Evolutionary conservation across 2,888 invertebrate genomes (phyloP).

Genomic region (Noctua pronuba): DNA sequence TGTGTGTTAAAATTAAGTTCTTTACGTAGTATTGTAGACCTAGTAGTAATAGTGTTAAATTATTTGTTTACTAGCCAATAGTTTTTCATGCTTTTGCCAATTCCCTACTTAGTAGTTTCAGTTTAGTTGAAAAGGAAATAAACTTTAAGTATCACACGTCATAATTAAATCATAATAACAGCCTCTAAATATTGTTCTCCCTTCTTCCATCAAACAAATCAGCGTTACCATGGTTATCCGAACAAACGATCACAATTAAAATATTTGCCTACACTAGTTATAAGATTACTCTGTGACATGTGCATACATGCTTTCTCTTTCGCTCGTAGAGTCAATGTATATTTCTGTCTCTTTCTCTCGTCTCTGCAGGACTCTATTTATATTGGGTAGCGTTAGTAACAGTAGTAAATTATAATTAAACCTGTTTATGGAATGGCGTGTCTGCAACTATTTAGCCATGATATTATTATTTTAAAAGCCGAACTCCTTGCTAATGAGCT

Average conservation of each 20-base stretch:
- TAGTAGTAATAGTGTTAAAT: no score
- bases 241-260: constrained; percentile 50
- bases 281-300: constrained; percentile 67
- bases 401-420: constrained; percentile 70
- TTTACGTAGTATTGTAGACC: not conserved
- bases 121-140: constrained; percentile 27
- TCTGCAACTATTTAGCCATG: constrained; percentile 68
- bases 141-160: not conserved
- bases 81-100: not conserved
- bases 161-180: not conserved
- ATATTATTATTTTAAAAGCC: constrained; percentile 66
- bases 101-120: not conserved
- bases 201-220: constrained; percentile 11
- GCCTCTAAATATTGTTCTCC: not conserved
- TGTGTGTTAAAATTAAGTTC: not conserved
- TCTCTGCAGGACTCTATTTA: constrained; percentile 72
- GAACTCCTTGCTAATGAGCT: constrained; percentile 64
- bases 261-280: constrained; percentile 52
- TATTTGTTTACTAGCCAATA: not conserved
- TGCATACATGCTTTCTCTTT: constrained; percentile 63
- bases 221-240: constrained; percentile 10
- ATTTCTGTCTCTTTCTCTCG: constrained; percentile 44
- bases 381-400: constrained; percentile 68
- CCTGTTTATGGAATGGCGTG: constrained; percentile 68
- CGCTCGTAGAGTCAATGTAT: constrained; percentile 15